Percentiles rank a stretch among this genome's conserved stretches.
phyloP scores from a whole-genome alignment of 1,140 invertebrate genomes.

The Monochamus saltuarius region DNA sequence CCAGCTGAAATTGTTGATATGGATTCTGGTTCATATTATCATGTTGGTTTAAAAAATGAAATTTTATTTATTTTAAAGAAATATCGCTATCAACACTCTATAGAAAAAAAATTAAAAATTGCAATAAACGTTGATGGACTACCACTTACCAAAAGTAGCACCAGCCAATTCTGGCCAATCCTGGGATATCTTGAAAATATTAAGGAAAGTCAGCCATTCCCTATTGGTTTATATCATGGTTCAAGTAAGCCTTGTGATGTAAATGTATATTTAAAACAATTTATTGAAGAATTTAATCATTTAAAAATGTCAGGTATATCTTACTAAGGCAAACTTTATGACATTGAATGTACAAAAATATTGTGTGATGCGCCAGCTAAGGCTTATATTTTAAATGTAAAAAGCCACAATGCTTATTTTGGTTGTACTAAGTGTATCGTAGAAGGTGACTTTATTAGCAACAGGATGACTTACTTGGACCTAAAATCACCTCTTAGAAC shows the following conservation, averaged over 20 bases:
- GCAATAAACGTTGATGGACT: constrained; percentile 10
- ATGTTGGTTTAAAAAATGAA: too few relatives aligned
- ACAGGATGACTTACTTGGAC: constrained; percentile 19
- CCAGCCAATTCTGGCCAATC: constrained; percentile 3
- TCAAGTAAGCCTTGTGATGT: not conserved
- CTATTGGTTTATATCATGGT: not conserved
- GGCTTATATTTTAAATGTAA: constrained; percentile 19
- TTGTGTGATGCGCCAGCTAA: constrained; percentile 28
- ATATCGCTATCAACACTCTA: too few relatives aligned
- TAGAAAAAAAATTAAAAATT: not conserved
- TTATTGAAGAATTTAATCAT: constrained; percentile 2
- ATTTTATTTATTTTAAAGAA: too few relatives aligned
- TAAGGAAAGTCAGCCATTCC: not conserved
- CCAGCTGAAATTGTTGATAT: too few relatives aligned
- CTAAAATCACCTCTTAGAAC: constrained; percentile 21
- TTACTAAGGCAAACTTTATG: not conserved
- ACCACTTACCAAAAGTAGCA: not conserved
- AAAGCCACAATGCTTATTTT: constrained; percentile 24
- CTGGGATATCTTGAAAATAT: not conserved
- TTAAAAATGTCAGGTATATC: constrained; percentile 1
- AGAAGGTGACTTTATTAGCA: constrained; percentile 24
- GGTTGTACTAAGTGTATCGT: constrained; percentile 28
- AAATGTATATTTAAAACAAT: constrained; percentile 3
- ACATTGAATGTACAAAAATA: constrained; percentile 15
- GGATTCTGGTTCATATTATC: too few relatives aligned